Evolutionary conservation across 2,888 invertebrate genomes (phyloP).

Genomic region (Leptinotarsa tumamoca): DNA sequence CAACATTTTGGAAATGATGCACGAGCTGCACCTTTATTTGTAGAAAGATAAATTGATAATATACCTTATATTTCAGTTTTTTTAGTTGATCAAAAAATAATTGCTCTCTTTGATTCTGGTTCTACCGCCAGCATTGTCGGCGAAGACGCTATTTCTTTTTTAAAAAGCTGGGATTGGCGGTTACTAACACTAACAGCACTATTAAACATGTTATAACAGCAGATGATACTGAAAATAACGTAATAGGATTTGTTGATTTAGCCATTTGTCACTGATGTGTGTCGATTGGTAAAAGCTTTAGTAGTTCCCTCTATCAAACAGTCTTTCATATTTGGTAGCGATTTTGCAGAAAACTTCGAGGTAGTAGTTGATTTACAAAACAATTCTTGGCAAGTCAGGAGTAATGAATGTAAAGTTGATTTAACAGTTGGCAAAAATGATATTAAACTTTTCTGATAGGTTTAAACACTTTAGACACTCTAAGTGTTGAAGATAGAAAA

Average conservation of each 20-base stretch:
- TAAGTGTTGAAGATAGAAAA: not conserved
- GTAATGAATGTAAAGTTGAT: too few species aligned
- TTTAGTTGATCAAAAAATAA: not conserved
- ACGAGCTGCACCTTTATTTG: not conserved
- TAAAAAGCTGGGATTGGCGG: not conserved
- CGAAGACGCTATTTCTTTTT: not conserved
- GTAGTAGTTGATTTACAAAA: too few species aligned
- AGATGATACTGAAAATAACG: not conserved
- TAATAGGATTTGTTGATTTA: not conserved
- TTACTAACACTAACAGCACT: not conserved
- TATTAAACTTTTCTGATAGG: too few species aligned
- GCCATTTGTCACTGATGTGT: not conserved
- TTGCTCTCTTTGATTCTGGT: not conserved
- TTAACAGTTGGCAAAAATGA: too few species aligned
- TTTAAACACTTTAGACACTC: not conserved
- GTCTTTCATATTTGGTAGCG: not conserved
- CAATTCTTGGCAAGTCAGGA: too few species aligned
- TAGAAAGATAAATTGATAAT: not conserved
- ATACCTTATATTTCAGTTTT: not conserved
- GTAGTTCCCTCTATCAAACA: not conserved
- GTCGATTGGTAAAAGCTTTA: not conserved
- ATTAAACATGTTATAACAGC: not conserved
- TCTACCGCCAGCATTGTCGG: not conserved
- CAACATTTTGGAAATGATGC: too few species aligned
- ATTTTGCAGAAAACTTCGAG: too few species aligned